A percentile compares a stretch with the other conserved stretches of the same genome.
Evolutionary conservation across 2,797 vertebrate species (phyloP).

Genomic region (Lophius americanus): DNA sequence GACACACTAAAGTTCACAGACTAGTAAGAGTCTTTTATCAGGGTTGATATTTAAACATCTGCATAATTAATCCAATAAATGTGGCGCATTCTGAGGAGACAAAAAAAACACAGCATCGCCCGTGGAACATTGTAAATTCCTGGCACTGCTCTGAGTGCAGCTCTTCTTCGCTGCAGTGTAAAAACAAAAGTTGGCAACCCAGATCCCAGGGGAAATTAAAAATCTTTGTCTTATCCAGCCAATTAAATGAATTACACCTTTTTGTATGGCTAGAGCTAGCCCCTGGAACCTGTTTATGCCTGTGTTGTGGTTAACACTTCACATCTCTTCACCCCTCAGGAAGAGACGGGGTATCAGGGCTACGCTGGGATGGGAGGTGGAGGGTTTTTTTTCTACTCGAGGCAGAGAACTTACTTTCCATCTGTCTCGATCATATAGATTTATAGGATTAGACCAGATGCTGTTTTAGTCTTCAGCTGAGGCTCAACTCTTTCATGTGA

Average conservation of each 20-base stretch:
- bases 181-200: constrained; percentile 76
- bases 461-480: constrained; percentile 58
- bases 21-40: constrained; percentile 52
- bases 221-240: constrained; percentile 75
- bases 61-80: constrained; percentile 74
- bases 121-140: constrained; percentile 63
- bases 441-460: constrained; percentile 70
- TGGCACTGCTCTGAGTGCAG: constrained; percentile 60
- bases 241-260: constrained; percentile 76
- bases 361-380: constrained; percentile 20
- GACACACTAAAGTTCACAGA: constrained; percentile 55
- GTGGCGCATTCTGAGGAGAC: constrained; percentile 44
- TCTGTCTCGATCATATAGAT: constrained; percentile 74
- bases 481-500: constrained; percentile 72
- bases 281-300: constrained; percentile 66
- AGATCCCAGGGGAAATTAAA: constrained; percentile 76
- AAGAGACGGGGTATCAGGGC: constrained; percentile 23
- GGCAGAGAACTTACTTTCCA: constrained; percentile 68
- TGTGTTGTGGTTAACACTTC: constrained; percentile 45
- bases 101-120: constrained; percentile 36
- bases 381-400: constrained; percentile 15
- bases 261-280: constrained; percentile 62
- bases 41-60: constrained; percentile 72
- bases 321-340: constrained; percentile 21
- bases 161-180: constrained; percentile 52